Evolutionary conservation across 2,888 invertebrate genomes (phyloP).

Genomic region (Macrophya alboannulata): DNA sequence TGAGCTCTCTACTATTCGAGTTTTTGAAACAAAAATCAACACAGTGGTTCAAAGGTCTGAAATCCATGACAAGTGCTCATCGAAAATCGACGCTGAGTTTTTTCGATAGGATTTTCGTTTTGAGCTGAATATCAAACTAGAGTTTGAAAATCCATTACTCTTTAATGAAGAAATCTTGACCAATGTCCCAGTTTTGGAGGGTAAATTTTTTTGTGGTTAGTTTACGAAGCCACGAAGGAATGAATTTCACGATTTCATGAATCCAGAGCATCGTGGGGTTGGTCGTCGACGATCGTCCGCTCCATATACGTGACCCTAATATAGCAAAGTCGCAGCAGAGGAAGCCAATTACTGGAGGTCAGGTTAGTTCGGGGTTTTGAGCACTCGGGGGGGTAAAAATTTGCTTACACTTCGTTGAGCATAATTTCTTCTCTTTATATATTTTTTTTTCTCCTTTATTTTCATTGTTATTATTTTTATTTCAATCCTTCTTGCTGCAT

Average conservation of each 20-base stretch:
- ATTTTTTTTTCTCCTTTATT: background rate
- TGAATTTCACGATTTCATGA: constrained; percentile 22
- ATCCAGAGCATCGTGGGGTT: background rate
- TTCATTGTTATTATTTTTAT: constrained; percentile 6
- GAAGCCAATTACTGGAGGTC: constrained; percentile 24
- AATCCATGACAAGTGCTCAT: no score
- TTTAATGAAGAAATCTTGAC: background rate
- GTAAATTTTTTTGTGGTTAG: background rate
- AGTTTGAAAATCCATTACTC: background rate
- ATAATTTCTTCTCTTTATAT: background rate
- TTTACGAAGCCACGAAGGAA: background rate
- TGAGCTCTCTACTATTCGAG: no score
- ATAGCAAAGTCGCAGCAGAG: background rate
- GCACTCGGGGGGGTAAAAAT: constrained; percentile 9
- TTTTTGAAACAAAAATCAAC: no score
- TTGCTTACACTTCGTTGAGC: constrained; percentile 5
- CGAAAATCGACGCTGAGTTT: no score
- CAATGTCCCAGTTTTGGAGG: background rate
- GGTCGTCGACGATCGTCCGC: constrained; percentile 16
- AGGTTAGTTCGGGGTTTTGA: constrained; percentile 23
- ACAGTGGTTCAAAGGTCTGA: no score
- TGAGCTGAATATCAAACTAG: background rate
- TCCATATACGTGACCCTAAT: constrained; percentile 25
- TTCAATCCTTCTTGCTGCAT: background rate
- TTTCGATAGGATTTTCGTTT: no score